A percentile compares a stretch with the other conserved stretches of the same genome.
Evolutionary conservation across 2,113 vertebrate genomes (phyloP).

Genomic region (Jaculus jaculus): DNA sequence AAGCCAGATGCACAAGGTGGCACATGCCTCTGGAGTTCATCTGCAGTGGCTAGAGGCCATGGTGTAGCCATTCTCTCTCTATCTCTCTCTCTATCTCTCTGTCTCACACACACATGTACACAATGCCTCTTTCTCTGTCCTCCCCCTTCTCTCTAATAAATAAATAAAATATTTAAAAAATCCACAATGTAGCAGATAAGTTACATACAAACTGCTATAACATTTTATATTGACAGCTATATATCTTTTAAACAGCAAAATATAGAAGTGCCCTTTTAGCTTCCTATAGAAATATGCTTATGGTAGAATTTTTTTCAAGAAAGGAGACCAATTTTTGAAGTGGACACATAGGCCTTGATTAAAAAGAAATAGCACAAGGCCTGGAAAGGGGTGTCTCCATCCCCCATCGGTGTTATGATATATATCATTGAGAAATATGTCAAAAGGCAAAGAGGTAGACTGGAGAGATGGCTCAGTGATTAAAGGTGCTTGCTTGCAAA

Average conservation of each 20-base stretch:
- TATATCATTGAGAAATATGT: background rate
- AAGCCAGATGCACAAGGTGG: too few relatives aligned
- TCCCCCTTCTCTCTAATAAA: too few relatives aligned
- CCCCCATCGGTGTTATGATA: slow-evolving; percentile 51
- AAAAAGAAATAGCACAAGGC: slow-evolving; percentile 44
- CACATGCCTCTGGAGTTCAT: too few relatives aligned
- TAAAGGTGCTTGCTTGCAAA: too few relatives aligned
- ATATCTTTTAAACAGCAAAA: slow-evolving; percentile 85
- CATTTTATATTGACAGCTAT: slow-evolving; percentile 88
- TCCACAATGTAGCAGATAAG: slow-evolving; percentile 88
- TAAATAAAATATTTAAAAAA: slow-evolving; percentile 50
- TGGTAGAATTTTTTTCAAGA: slow-evolving; percentile 61
- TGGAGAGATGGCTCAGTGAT: too few relatives aligned
- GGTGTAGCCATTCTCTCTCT: too few relatives aligned
- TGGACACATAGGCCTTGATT: slow-evolving; percentile 58
- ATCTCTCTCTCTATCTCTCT: too few relatives aligned
- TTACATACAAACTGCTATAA: slow-evolving; percentile 88
- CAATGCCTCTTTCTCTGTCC: too few relatives aligned
- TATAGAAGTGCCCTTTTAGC: slow-evolving; percentile 77
- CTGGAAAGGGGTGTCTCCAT: background rate
- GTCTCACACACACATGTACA: too few relatives aligned
- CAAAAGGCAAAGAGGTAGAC: background rate
- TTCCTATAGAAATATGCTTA: slow-evolving; percentile 73
- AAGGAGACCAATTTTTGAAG: slow-evolving; percentile 54
- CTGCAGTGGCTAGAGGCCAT: too few relatives aligned